Conservation (phyloP, 2,888 invertebrate genomes). For the Nebria brevicollis region DNA sequence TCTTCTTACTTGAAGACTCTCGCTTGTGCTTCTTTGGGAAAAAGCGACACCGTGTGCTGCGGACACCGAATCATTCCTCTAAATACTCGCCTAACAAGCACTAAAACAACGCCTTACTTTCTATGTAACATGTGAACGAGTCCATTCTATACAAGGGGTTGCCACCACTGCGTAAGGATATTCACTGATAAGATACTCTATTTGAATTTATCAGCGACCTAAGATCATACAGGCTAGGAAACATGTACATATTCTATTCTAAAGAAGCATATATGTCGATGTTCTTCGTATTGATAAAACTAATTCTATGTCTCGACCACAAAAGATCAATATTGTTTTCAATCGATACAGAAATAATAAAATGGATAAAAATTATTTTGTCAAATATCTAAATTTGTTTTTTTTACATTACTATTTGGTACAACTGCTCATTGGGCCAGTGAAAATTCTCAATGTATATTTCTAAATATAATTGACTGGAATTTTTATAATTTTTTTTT, state of each 20-base stretch:
- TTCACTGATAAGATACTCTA: no score
- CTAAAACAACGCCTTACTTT: constrained; percentile 50
- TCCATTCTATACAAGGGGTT: neutral
- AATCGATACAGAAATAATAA: no score
- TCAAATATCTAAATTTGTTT: no score
- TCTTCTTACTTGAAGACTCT: neutral
- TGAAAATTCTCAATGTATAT: no score
- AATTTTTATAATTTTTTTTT: neutral
- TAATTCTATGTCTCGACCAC: no score
- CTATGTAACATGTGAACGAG: neutral
- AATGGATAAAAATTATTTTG: no score
- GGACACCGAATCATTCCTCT: constrained; percentile 59
- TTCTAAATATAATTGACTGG: neutral
- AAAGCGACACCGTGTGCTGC: constrained; percentile 54
- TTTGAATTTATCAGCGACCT: neutral
- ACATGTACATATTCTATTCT: no score
- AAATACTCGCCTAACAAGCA: constrained; percentile 60
- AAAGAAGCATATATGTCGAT: no score
- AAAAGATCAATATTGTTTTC: no score
- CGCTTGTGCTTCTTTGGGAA: constrained; percentile 2
- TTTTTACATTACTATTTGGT: no score
- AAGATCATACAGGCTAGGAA: neutral
- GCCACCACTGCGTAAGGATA: neutral
- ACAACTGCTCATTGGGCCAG: no score
- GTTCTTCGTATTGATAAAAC: no score